Evolutionary conservation across 2,797 vertebrate genomes (phyloP).

Genomic region (Chiloscyllium punctatum): DNA sequence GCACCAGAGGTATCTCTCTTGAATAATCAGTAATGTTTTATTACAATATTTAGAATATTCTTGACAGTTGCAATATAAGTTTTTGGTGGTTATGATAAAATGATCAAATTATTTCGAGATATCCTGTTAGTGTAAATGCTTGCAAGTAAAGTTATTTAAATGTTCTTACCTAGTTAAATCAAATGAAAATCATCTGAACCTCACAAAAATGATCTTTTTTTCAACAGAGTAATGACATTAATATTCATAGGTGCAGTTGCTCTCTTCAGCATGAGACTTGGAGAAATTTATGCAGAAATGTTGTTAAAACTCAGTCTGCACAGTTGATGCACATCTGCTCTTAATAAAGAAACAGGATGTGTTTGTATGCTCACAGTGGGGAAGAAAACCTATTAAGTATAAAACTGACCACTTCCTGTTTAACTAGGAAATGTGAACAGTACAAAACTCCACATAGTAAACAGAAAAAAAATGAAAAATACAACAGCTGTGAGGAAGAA

Average conservation of each 20-base stretch:
- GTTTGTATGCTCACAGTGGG: slow-evolving; percentile 32
- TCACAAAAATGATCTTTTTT: not conserved
- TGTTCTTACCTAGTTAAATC: not conserved
- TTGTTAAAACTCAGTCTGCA: slow-evolving; percentile 29
- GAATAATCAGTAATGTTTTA: not conserved
- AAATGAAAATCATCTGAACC: not conserved
- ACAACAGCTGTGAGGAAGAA: not conserved
- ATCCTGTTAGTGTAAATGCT: no score
- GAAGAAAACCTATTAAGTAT: slow-evolving; percentile 33
- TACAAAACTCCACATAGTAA: slow-evolving; percentile 28
- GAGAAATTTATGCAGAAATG: slow-evolving; percentile 25
- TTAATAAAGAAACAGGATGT: slow-evolving; percentile 38
- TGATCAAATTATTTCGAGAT: not conserved
- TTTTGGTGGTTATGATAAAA: not conserved
- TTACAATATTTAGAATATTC: not conserved
- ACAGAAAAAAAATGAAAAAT: not conserved
- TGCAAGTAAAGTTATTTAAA: not conserved
- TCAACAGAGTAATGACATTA: not conserved
- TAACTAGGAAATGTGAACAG: slow-evolving; percentile 33
- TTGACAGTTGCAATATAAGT: not conserved
- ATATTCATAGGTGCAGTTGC: not conserved
- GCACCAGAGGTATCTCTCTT: not conserved
- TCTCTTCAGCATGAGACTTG: not conserved
- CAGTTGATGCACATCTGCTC: slow-evolving; percentile 30
- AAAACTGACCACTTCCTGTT: slow-evolving; percentile 36